Percentiles rank a stretch among this genome's conserved stretches.
Conservation (phyloP, 2,888 invertebrate species). For the Ophion costatus region DNA sequence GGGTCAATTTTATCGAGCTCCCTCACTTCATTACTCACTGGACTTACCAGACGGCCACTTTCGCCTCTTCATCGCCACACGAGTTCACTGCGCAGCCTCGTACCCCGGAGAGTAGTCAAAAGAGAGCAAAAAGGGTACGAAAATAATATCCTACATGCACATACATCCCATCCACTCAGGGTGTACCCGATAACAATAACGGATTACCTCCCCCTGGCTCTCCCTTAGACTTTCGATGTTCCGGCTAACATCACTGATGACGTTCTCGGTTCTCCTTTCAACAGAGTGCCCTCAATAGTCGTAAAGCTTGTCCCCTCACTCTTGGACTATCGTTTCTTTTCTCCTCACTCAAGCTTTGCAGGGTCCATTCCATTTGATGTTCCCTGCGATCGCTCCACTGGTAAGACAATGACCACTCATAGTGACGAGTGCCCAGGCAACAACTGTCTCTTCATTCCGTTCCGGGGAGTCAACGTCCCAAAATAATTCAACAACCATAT, state of each 20-base stretch:
- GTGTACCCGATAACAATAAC: slow-evolving; percentile 64
- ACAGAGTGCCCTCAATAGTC: slow-evolving; percentile 50
- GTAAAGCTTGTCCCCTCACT: slow-evolving; percentile 46
- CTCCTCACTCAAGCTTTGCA: slow-evolving; percentile 1
- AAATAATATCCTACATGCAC: slow-evolving; percentile 42
- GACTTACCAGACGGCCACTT: slow-evolving; percentile 53
- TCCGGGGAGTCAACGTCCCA: no score
- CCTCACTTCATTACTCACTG: slow-evolving; percentile 65
- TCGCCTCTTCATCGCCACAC: slow-evolving; percentile 58
- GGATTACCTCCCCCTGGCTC: slow-evolving; percentile 39
- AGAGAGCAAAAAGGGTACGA: slow-evolving; percentile 42
- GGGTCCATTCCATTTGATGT: background rate
- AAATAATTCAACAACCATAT: no score
- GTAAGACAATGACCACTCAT: no score
- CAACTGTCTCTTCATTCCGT: no score
- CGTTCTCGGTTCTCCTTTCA: slow-evolving; percentile 43
- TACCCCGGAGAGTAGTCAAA: slow-evolving; percentile 21
- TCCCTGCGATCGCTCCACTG: background rate
- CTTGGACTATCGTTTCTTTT: slow-evolving; percentile 2
- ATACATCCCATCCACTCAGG: slow-evolving; percentile 53
- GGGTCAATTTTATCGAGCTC: slow-evolving; percentile 67
- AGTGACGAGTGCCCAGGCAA: no score
- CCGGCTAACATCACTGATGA: slow-evolving; percentile 8
- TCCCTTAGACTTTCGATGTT: slow-evolving; percentile 23
- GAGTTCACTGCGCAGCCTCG: background rate